Conservation (phyloP, 2,113 vertebrate species). For the Passer domesticus region DNA sequence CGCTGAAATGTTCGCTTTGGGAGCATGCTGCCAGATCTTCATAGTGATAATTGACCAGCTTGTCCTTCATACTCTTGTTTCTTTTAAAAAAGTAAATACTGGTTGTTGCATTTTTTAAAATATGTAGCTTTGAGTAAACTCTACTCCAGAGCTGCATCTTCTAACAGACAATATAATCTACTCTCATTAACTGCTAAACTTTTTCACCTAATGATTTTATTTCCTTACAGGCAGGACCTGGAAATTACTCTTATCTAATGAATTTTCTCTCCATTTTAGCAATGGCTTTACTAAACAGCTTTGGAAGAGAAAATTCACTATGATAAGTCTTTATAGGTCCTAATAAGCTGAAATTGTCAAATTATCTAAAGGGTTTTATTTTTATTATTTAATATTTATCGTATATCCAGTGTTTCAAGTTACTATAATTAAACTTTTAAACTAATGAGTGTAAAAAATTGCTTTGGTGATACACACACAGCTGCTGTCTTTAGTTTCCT, state of each 20-base stretch:
- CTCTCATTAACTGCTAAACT: neutral
- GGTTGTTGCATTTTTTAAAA: neutral
- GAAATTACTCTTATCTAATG: neutral
- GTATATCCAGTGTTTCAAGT: neutral
- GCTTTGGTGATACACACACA: neutral
- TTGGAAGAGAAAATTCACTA: neutral
- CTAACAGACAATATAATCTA: neutral
- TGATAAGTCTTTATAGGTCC: neutral
- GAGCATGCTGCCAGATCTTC: neutral
- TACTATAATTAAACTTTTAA: neutral
- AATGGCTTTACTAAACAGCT: neutral
- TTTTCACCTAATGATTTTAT: neutral
- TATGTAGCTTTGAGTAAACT: neutral
- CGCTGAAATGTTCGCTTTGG: neutral
- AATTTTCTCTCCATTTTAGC: neutral
- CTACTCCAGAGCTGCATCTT: neutral
- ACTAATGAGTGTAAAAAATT: neutral
- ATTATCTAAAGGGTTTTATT: neutral
- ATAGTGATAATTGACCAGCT: neutral
- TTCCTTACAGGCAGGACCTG: neutral
- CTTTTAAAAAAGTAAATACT: neutral
- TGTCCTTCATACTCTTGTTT: neutral
- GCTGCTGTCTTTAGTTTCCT: neutral
- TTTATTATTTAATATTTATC: neutral
- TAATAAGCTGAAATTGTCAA: neutral